A percentile compares a stretch with the other conserved stretches of the same genome.
Conservation (phyloP, 2,888 invertebrate species). For the Xylota segnis region DNA sequence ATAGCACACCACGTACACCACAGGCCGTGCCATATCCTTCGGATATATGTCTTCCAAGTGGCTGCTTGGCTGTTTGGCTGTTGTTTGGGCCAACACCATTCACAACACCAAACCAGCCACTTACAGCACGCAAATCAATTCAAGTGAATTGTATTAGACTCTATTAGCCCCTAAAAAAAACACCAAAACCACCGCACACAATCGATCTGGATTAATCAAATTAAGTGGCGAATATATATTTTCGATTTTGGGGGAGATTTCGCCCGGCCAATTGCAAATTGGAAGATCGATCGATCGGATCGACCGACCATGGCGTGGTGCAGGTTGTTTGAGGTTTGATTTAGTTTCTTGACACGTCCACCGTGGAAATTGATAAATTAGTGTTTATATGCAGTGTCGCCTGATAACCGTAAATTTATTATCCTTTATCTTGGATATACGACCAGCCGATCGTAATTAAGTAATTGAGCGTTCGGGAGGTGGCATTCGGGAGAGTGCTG, state of each 20-base stretch:
- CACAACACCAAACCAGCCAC: slow-evolving; percentile 9
- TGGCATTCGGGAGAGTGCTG: slow-evolving; percentile 30
- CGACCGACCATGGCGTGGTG: not conserved
- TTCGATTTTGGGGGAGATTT: slow-evolving; percentile 61
- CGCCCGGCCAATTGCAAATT: slow-evolving; percentile 46
- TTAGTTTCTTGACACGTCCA: slow-evolving; percentile 68
- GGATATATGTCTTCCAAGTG: slow-evolving; percentile 28
- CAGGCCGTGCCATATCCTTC: slow-evolving; percentile 60
- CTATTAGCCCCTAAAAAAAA: slow-evolving; percentile 32
- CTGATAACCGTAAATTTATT: slow-evolving; percentile 73
- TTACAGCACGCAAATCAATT: slow-evolving; percentile 19
- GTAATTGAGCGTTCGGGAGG: slow-evolving; percentile 67
- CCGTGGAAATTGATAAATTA: slow-evolving; percentile 72
- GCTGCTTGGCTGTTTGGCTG: slow-evolving; percentile 2
- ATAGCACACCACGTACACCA: slow-evolving; percentile 20
- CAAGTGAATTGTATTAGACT: slow-evolving; percentile 48
- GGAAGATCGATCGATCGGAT: slow-evolving; percentile 69
- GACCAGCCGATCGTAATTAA: slow-evolving; percentile 65
- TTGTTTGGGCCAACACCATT: not conserved
- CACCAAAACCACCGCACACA: slow-evolving; percentile 15
- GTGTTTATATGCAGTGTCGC: slow-evolving; percentile 70
- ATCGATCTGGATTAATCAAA: slow-evolving; percentile 67
- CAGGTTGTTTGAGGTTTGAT: slow-evolving; percentile 35
- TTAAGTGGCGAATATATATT: slow-evolving; percentile 65
- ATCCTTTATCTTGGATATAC: slow-evolving; percentile 66